Evolutionary conservation across 2,888 invertebrate species (phyloP).

Genomic region (Suillia variegata): DNA sequence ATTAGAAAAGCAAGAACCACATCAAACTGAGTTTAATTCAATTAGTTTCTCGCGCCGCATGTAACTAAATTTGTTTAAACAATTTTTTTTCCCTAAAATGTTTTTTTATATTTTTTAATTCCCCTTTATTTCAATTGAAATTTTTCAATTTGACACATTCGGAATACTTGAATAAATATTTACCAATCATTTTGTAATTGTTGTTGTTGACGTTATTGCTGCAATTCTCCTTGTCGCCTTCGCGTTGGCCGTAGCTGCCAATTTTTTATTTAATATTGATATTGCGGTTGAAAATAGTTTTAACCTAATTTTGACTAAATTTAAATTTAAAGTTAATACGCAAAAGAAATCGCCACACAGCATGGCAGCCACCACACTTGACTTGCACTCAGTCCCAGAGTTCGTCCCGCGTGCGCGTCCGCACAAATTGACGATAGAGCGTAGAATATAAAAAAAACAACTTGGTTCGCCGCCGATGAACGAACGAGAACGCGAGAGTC

Average conservation of each 20-base stretch:
- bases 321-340: constrained; percentile 41
- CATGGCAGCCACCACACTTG: constrained; percentile 25
- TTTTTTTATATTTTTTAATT: too few species aligned
- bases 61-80: too few species aligned
- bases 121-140: too few species aligned
- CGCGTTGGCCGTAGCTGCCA: constrained; percentile 30
- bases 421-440: constrained; percentile 21
- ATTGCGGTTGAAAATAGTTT: constrained; percentile 29
- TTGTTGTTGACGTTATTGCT: constrained; percentile 27
- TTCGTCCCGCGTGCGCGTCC: constrained; percentile 7
- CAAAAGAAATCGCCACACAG: constrained; percentile 41
- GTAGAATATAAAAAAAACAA: constrained; percentile 24
- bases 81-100: too few species aligned
- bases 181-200: constrained; percentile 46
- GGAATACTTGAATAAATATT: constrained; percentile 34
- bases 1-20: too few species aligned
- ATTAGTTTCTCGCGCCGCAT: too few species aligned
- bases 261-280: background rate
- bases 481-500: constrained; percentile 13
- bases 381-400: constrained; percentile 12
- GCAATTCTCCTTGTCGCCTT: constrained; percentile 29
- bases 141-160: too few species aligned
- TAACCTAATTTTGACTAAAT: constrained; percentile 43
- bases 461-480: constrained; percentile 31
- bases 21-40: too few species aligned